Conservation (phyloP, 2,113 vertebrate species). For the human region GRCh38 chr9:99684001-99684500, state of each 20-base stretch:
- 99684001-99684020: conserved; percentile 21
- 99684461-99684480: not conserved
- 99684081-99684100: conserved; percentile 55
- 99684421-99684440: not conserved
- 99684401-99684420: conserved; percentile 37
- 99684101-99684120: conserved; percentile 49
- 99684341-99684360: not conserved
- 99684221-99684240: conserved; percentile 18
- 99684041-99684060: conserved; percentile 15
- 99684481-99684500: conserved; percentile 6
- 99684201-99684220: conserved; percentile 40
- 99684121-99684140: conserved; percentile 39
- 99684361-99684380: not conserved
- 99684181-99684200: conserved; percentile 41
- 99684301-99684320: not conserved
- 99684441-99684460: conserved; percentile 10
- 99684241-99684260: not conserved
- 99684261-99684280: not conserved
- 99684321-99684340: not conserved
- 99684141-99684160: conserved; percentile 46
- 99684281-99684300: not conserved
- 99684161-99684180: conserved; percentile 52
- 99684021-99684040: not conserved
- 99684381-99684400: not conserved
- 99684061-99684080: conserved; percentile 56